Base-by-base conservation (phyloP, 2,888 invertebrate genomes). In the Uloborus plumipes region DNA sequence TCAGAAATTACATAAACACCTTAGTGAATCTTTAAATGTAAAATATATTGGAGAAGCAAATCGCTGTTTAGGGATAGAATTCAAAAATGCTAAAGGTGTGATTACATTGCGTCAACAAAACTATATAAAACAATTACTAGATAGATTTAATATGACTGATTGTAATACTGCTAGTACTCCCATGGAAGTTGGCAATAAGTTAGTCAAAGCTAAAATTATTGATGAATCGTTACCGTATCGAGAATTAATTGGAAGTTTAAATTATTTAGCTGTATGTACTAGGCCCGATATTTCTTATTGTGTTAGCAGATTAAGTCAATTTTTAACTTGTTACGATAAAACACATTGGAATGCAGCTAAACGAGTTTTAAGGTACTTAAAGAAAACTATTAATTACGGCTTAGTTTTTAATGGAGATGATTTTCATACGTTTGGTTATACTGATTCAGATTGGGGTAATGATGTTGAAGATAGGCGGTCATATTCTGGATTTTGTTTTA, bases 341-440 rank as follows among this genome's bases (percentile, higher is more conserved):
- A 20, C 59, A 22, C 59, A 59, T 59, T 59, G 59, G 59, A 59
- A 20, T 59, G 59, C 59, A 0, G 59, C 20, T 2, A 59, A 69
- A 55, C 0, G 69, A 9, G 55, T 53, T 15, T 31, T 69, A 31
- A 0, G 53, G n/a, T 55, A 69, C 13, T 53, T 69, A 31, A 55
- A 69, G 31, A 69, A 69, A 31, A n/a, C 69, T 31, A 69, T 26
- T 16, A 69, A 55, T 69, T 55, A 31, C 55, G 69, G 69, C 31
- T 53, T 69, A 31, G 11, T 69, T n/a, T 69, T 69, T 69, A 55
- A 55, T 15, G 2, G 16, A 6, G 31, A 22, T 26, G 9, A 55
- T 26, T 22, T 31, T 4, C 69, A 20, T 13, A 26, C 55, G 7
- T 22, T 53, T 51, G 55, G 55, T 2, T 55, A n/a, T 69, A 55